A percentile compares a stretch with the other conserved stretches of the same genome.
phyloP scores from a whole-genome alignment of 2,797 vertebrate genomes.

The Cyclura pinguis region DNA sequence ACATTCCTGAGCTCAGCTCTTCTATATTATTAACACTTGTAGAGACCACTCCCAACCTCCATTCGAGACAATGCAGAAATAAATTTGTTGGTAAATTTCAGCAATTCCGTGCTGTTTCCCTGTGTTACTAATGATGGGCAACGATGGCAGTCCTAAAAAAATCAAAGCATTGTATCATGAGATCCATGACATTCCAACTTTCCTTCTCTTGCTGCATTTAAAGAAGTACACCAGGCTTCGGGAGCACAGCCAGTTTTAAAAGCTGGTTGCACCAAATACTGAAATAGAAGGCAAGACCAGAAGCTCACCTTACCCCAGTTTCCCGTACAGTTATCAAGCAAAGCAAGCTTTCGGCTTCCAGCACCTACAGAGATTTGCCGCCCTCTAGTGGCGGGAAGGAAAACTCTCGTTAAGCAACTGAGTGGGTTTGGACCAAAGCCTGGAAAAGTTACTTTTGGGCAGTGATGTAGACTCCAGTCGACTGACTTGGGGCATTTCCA shows the following conservation, averaged over 20 bases:
- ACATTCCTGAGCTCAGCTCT: too few relatives aligned
- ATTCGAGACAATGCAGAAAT: background rate
- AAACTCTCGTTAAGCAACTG: background rate
- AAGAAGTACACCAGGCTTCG: background rate
- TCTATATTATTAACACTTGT: background rate
- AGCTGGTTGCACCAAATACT: too few relatives aligned
- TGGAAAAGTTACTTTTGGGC: background rate
- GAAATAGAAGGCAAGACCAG: too few relatives aligned
- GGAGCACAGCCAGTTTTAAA: background rate
- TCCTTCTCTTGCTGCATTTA: background rate
- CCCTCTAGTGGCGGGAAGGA: conserved; percentile 1
- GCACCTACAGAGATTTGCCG: background rate
- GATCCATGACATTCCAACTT: too few relatives aligned
- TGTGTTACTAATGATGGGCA: background rate
- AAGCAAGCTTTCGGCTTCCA: background rate
- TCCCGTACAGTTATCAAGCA: background rate
- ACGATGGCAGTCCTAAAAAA: too few relatives aligned
- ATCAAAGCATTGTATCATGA: background rate
- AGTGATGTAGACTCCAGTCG: too few relatives aligned
- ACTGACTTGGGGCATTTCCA: too few relatives aligned
- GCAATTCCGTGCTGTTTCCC: background rate
- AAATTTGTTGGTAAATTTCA: background rate
- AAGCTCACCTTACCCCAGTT: background rate
- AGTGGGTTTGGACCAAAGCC: background rate
- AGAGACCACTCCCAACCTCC: background rate